Conservation (phyloP, 2,797 vertebrate species). For the Anguilla marmorata region DNA sequence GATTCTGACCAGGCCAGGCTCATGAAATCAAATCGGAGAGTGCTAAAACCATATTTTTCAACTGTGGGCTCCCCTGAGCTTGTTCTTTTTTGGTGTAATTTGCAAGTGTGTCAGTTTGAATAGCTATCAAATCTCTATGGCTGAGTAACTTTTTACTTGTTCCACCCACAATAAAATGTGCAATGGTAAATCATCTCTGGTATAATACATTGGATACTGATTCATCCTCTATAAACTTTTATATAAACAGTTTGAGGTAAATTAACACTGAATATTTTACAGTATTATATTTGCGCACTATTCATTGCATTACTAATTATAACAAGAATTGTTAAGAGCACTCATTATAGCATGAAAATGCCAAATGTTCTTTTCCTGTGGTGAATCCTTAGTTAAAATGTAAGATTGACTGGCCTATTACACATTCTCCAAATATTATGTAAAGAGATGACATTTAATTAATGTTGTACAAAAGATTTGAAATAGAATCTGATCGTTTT, state of each 20-base stretch:
- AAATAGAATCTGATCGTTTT: not conserved
- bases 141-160: not conserved
- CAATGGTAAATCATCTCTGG: not conserved
- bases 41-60: slow-evolving; percentile 23
- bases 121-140: not conserved
- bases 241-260: not conserved
- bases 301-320: not conserved
- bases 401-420: not conserved
- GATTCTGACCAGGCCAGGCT: slow-evolving; percentile 61
- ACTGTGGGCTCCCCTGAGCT: not conserved
- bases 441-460: not conserved
- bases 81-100: not conserved
- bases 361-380: not conserved
- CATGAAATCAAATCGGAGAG: slow-evolving; percentile 41
- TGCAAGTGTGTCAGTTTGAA: not conserved
- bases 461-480: not conserved
- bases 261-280: not conserved
- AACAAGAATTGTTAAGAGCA: not conserved
- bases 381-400: not conserved
- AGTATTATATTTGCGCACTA: not conserved
- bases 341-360: not conserved
- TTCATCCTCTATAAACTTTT: not conserved
- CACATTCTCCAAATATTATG: not conserved
- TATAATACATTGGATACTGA: not conserved
- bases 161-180: not conserved